Percentiles rank a stretch among this genome's conserved stretches.
phyloP scores from a whole-genome alignment of 2,797 vertebrate species.

The Morus bassanus region DNA sequence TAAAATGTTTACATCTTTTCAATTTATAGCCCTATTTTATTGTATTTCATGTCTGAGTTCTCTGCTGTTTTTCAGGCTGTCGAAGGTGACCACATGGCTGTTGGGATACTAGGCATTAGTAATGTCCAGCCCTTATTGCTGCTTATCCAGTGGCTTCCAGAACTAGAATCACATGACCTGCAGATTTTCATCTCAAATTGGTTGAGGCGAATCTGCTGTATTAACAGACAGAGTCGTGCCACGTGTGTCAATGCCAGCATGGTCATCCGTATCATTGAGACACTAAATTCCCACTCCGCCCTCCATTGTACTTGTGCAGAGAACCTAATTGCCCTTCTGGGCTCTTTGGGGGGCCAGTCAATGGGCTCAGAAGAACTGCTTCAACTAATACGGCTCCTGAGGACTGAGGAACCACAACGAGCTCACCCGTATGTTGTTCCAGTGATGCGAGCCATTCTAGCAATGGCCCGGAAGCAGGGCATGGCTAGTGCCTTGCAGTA shows the following conservation, averaged over 20 bases:
- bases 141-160: slow-evolving; percentile 94
- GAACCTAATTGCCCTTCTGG: slow-evolving; percentile 88
- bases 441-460: slow-evolving; percentile 84
- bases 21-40: not conserved
- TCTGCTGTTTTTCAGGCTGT: slow-evolving; percentile 83
- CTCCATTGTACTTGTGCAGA: slow-evolving; percentile 87
- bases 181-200: slow-evolving; percentile 93
- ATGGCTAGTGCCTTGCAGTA: slow-evolving; percentile 93
- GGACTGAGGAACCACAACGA: slow-evolving; percentile 77
- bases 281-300: slow-evolving; percentile 75
- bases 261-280: slow-evolving; percentile 83
- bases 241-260: slow-evolving; percentile 93
- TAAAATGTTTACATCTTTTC: not conserved
- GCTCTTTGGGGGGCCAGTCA: slow-evolving; percentile 92
- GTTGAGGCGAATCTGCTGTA: slow-evolving; percentile 91
- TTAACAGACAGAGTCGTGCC: slow-evolving; percentile 92
- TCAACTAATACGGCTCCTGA: slow-evolving; percentile 83
- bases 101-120: slow-evolving; percentile 94
- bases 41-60: not conserved
- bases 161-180: slow-evolving; percentile 88
- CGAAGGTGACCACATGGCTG: slow-evolving; percentile 94
- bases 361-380: slow-evolving; percentile 87
- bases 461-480: slow-evolving; percentile 92
- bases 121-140: slow-evolving; percentile 94
- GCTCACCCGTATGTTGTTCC: slow-evolving; percentile 85